Evolutionary conservation across 2,113 vertebrate species (phyloP), one percentile per base, ranked within the genome.

Genomic region (Psammodynastes pulverulentus): DNA sequence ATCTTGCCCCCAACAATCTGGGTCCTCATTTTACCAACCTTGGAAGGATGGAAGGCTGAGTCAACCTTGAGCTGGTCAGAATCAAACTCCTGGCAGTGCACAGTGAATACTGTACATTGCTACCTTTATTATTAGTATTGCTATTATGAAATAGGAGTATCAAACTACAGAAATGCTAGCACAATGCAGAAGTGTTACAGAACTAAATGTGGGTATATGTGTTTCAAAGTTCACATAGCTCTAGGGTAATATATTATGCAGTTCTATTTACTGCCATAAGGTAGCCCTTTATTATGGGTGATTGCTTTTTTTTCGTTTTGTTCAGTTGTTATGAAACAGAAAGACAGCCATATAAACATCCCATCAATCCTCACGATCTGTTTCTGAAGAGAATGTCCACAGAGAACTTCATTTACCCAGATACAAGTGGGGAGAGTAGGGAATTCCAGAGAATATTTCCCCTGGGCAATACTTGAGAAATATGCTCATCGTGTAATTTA

Each of bases 181-280:
- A 72, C 0, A 93, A 79, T 94, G 29, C 19, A 92, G 92, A 85
- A 84, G 2, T 34, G 91, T 94, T 91, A 23, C 86, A 91, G 92
- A 94, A 79, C 43, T 94, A 92, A 94, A 90, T 91, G 45, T 39
- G 92, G 86, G 6, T 12, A 89, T 93, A n/a, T 87, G n/a, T 91
- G 90, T 92, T 94, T 94, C 94, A 88, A 94, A 93, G 86, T 94
- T 94, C 72, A 91, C 89, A 89, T 92, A 92, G 56, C 93, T 96
- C 67, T 34, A 89, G 93, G 94, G 85, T 95, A 93, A 93, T 93
- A 89, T 92, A 24, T 94, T 95, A 97, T 90, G 3, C 88, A 96
- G 91, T 26, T 46, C 7, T 95, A 67, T 95, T 96, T 95, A 95
- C 89, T 94, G 90, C 21, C 49, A 87, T 94, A 90, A 93, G 23